Evolutionary conservation across 2,113 vertebrate genomes (phyloP), one percentile per base, ranked within the genome.

Genomic region (Phoenicopterus ruber): DNA sequence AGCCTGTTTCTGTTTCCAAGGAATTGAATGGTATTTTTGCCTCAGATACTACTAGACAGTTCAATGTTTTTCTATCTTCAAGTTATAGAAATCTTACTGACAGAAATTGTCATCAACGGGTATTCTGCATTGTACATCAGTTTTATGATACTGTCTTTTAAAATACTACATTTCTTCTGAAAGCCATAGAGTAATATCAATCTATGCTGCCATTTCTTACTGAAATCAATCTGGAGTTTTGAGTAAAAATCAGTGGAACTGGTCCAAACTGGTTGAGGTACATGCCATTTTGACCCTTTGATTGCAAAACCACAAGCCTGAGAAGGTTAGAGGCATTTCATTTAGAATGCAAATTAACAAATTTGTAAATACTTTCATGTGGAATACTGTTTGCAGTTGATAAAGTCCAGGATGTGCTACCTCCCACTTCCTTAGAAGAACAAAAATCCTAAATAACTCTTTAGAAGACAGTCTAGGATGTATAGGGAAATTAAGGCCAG

Each of bases 1-100:
- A 32, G 26, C 46, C 76, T 90, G 66, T 72, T 90, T 73, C 87
- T 92, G 55, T 83, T 96, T 92, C 91, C 82, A 94, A 83, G 88
- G 85, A 88, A 93, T 11, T 71, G 77, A 74, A 19, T 63, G 71
- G 42, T 93, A 80, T 93, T 93, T 96, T 96, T 91, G 62, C 47
- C 46, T 55, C 65, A 52, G 57, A 46, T 80, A 46, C 31, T 70
- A 70, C 28, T 29, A 74, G 31, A 79, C 14, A 57, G 74, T 55
- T 91, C 70, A 78, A 9, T 54, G 59, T 40, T 77, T 74, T 91
- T 21, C 11, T 42, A 2, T 92, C 65, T 81, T 57, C 52, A 91
- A 73, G 86, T 67, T 79, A 73, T 5, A 80, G 70, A 85, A 90
- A 62, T 70, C 42, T 61, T 73, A 85, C 62, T 82, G 84, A 80